Conservation (phyloP, 2,113 vertebrate species). For the Numenius arquata region DNA sequence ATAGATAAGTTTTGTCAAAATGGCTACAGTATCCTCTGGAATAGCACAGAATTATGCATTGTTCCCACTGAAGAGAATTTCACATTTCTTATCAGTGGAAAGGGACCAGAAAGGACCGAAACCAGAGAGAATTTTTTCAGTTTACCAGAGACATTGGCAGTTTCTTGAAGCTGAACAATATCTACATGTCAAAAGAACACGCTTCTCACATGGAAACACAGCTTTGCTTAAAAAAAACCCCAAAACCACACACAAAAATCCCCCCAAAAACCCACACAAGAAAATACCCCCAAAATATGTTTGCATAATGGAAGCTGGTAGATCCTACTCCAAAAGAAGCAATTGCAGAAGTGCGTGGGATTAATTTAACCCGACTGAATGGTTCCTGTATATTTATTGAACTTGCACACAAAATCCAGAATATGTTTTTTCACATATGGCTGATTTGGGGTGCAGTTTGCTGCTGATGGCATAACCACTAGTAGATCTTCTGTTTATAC, state of each 20-base stretch:
- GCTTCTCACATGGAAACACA: neutral
- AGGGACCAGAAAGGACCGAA: neutral
- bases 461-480: neutral
- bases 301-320: neutral
- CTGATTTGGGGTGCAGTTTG: neutral
- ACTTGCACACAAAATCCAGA: neutral
- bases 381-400: neutral
- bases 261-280: neutral
- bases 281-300: neutral
- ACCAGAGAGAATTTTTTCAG: neutral
- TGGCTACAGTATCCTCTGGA: neutral
- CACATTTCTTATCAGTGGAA: neutral
- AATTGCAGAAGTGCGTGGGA: neutral
- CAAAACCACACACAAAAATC: neutral
- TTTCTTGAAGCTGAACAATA: neutral
- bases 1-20: neutral
- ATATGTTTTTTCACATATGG: neutral
- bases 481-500: neutral
- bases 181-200: neutral
- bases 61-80: neutral
- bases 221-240: neutral
- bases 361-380: neutral
- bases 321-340: neutral
- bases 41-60: neutral
- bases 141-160: neutral